Conservation (phyloP, 2,888 invertebrate species). For the Sepiola atlantica region DNA sequence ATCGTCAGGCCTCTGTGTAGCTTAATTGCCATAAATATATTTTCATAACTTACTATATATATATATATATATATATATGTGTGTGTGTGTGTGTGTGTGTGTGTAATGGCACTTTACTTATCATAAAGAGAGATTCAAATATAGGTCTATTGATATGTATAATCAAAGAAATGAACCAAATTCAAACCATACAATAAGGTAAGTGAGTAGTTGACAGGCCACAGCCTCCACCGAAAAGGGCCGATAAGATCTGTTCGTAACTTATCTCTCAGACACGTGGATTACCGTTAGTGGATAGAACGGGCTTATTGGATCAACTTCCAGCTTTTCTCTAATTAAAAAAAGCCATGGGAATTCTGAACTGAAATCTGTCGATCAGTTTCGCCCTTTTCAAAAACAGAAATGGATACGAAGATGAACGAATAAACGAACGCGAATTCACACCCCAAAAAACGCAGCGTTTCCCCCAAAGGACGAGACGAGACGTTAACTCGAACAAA, state of each 20-base stretch:
- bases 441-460: not conserved
- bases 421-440: not conserved
- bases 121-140: no score
- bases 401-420: not conserved
- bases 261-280: not conserved
- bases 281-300: not conserved
- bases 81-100: no score
- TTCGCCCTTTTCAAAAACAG: not conserved
- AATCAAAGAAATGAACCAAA: not conserved
- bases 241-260: not conserved
- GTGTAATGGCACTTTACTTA: no score
- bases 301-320: constrained; percentile 15
- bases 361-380: not conserved
- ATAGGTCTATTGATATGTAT: no score
- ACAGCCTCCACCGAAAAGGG: not conserved
- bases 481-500: not conserved
- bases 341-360: not conserved
- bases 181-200: constrained; percentile 5
- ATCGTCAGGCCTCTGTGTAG: no score
- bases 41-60: no score
- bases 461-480: not conserved
- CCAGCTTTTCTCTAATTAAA: not conserved
- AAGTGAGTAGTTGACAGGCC: not conserved
- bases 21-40: no score
- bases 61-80: no score